These are phyloP conservation scores for Phataginus tricuspis DNA, from an alignment of 2,797 vertebrate species.

Conservation along the genomic window DNA sequence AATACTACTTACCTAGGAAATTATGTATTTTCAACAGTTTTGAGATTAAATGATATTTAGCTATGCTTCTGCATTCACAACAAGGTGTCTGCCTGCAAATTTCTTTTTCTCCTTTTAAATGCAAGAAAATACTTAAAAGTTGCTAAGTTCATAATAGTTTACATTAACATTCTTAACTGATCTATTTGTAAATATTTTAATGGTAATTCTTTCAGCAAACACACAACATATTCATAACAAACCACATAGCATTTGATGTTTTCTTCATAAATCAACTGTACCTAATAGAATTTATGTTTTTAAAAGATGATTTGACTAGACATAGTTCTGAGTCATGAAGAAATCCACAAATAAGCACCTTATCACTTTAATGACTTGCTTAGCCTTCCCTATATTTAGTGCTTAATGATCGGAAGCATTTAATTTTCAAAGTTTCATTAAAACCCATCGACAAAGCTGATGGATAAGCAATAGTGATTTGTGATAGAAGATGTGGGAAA, in stretches of 20 bases:
- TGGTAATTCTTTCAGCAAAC: conserved; percentile 58
- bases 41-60: conserved; percentile 64
- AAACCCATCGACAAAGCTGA: conserved; percentile 63
- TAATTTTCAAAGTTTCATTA: conserved; percentile 74
- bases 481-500: not conserved
- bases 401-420: conserved; percentile 66
- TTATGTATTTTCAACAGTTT: conserved; percentile 49
- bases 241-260: not conserved
- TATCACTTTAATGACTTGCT: conserved; percentile 66
- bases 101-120: conserved; percentile 63
- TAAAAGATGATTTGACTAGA: conserved; percentile 42
- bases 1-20: conserved; percentile 58
- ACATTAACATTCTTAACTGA: conserved; percentile 46
- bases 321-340: not conserved
- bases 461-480: conserved; percentile 63
- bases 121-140: conserved; percentile 36
- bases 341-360: conserved; percentile 68
- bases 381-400: conserved; percentile 49
- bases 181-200: conserved; percentile 67
- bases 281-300: conserved; percentile 59
- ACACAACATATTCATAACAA: conserved; percentile 40
- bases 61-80: conserved; percentile 35
- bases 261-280: not conserved
- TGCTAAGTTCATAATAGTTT: conserved; percentile 27
- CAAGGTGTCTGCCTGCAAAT: conserved; percentile 39